Percentiles rank a stretch among this genome's conserved stretches.
Evolutionary conservation across 2,888 invertebrate species (phyloP).

Genomic region (Petrolisthes manimaculis): DNA sequence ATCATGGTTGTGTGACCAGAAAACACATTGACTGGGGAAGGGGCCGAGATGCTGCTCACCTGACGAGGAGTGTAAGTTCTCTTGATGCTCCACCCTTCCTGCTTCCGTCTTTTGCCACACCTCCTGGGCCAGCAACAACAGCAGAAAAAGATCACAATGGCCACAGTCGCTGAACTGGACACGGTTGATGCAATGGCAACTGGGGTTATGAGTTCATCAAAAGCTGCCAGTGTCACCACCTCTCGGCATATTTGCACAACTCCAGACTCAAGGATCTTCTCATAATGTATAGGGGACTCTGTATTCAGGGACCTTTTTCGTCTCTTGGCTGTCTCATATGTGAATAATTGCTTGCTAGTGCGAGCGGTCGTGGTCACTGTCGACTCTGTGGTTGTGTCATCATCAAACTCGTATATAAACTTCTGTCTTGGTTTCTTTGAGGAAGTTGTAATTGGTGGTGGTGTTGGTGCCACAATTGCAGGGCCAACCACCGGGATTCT

Average conservation of each 20-base stretch:
- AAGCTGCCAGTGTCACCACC: conserved; percentile 56
- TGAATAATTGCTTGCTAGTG: conserved; percentile 16
- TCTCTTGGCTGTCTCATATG: conserved; percentile 25
- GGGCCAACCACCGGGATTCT: conserved; percentile 30
- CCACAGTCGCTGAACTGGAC: conserved; percentile 65
- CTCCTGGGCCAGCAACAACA: conserved; percentile 64
- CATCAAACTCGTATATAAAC: conserved; percentile 45
- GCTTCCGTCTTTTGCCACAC: conserved; percentile 16
- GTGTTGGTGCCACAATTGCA: neutral
- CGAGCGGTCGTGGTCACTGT: neutral
- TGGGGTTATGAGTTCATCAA: conserved; percentile 64
- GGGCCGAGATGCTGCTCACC: conserved; percentile 35
- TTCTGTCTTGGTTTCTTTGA: conserved; percentile 20
- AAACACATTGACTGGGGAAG: conserved; percentile 40
- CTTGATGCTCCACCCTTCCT: conserved; percentile 19
- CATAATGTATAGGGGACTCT: neutral
- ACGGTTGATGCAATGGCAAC: conserved; percentile 66
- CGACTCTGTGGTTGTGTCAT: conserved; percentile 9
- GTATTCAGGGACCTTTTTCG: conserved; percentile 21
- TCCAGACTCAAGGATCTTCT: conserved; percentile 19
- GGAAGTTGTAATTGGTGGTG: neutral
- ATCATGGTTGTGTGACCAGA: conserved; percentile 34
- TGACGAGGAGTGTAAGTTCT: conserved; percentile 16
- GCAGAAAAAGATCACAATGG: conserved; percentile 65
- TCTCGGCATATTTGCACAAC: conserved; percentile 57